phyloP scores from a whole-genome alignment of 2,888 invertebrate genomes.

The Anoncus sp. region DNA sequence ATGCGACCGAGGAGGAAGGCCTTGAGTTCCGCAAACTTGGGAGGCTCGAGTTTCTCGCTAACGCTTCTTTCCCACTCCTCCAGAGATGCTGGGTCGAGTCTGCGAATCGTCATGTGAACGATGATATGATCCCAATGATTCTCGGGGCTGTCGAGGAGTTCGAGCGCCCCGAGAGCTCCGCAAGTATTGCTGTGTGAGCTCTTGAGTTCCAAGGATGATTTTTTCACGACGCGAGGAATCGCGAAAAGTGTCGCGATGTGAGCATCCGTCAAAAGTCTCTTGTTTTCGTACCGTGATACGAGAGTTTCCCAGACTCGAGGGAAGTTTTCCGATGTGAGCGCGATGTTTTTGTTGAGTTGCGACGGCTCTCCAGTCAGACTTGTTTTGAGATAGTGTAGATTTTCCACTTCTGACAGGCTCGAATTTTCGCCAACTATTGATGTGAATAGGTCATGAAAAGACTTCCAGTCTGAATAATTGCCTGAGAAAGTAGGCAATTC shows the following conservation, averaged over 20 bases:
- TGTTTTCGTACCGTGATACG: conserved; percentile 43
- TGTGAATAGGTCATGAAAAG: conserved; percentile 41
- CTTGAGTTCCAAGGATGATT: conserved; percentile 8
- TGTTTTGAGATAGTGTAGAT: conserved; percentile 49
- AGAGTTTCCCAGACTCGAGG: conserved; percentile 33
- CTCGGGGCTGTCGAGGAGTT: background rate
- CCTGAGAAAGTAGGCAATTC: conserved; percentile 37
- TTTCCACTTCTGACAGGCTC: conserved; percentile 39
- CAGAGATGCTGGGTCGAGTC: conserved; percentile 6
- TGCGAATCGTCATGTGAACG: background rate
- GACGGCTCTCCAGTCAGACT: conserved; percentile 39
- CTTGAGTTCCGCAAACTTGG: background rate
- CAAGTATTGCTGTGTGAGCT: background rate
- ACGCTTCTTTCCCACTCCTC: conserved; percentile 14
- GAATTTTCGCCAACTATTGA: conserved; percentile 27
- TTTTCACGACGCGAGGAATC: conserved; percentile 12
- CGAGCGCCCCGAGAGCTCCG: background rate
- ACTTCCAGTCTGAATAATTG: conserved; percentile 20
- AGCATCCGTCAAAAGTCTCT: conserved; percentile 17
- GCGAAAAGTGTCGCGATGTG: conserved; percentile 3
- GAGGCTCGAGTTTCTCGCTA: conserved; percentile 3
- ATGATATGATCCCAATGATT: background rate
- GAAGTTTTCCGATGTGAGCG: conserved; percentile 34
- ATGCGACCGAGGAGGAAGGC: conserved; percentile 10
- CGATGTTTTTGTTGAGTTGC: conserved; percentile 27